phyloP scores from a whole-genome alignment of 2,113 vertebrate species.

The Ageneiosus marmoratus region DNA sequence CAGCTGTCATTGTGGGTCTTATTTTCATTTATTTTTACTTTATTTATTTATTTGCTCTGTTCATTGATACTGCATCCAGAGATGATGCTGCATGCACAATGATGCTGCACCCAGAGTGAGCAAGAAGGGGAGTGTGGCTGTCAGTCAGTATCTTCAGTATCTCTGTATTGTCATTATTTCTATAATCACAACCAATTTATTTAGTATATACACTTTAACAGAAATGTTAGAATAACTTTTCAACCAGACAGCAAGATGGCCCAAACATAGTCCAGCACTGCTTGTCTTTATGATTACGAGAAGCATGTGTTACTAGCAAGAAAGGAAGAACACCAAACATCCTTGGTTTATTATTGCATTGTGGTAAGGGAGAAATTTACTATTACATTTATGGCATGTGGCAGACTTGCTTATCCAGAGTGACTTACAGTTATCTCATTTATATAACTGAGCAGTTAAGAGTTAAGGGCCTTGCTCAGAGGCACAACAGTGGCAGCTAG shows the following conservation, averaged over 20 bases:
- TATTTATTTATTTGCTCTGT: slow-evolving; percentile 5
- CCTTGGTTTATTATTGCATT: not conserved
- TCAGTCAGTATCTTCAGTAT: slow-evolving; percentile 7
- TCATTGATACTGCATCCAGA: not conserved
- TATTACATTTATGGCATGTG: too few relatives aligned
- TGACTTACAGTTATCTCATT: too few relatives aligned
- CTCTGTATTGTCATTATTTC: not conserved
- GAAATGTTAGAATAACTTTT: not conserved
- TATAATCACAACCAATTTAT: not conserved
- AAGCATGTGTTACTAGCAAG: not conserved
- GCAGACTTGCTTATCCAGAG: too few relatives aligned
- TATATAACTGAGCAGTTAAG: too few relatives aligned
- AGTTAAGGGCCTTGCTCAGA: too few relatives aligned
- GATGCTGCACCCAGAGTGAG: not conserved
- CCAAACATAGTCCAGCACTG: not conserved
- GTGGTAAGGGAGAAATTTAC: not conserved
- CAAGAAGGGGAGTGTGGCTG: not conserved
- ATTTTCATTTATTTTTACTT: not conserved
- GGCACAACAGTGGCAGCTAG: too few relatives aligned
- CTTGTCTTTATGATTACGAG: not conserved
- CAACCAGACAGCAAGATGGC: not conserved
- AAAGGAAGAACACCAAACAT: not conserved
- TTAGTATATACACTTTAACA: not conserved
- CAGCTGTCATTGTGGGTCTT: not conserved
- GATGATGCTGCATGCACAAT: too few relatives aligned